phyloP scores from a whole-genome alignment of 2,888 invertebrate genomes.

The Brachypterus glaber region DNA sequence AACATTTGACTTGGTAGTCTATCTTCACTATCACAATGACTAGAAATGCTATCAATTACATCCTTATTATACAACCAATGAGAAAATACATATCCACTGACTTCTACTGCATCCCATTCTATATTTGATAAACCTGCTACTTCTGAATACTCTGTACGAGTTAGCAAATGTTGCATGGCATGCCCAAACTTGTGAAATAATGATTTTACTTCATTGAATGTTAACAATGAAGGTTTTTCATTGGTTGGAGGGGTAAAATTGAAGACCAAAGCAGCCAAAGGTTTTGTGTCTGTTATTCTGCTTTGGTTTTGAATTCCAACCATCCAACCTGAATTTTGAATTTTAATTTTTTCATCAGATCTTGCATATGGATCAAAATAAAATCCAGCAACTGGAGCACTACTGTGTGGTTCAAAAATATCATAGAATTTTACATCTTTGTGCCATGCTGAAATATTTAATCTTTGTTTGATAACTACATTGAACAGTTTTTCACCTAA shows the following conservation, averaged over 20 bases:
- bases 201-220: conserved; percentile 60
- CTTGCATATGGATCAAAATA: conserved; percentile 75
- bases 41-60: conserved; percentile 51
- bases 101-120: conserved; percentile 89
- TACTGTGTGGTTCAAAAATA: conserved; percentile 58
- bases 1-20: conserved; percentile 57
- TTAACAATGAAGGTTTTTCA: conserved; percentile 56
- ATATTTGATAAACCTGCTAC: conserved; percentile 77
- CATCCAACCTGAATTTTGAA: conserved; percentile 63
- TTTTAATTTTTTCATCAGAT: conserved; percentile 52
- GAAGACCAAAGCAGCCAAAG: conserved; percentile 74
- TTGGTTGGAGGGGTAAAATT: conserved; percentile 64
- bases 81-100: conserved; percentile 73
- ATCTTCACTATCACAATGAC: conserved; percentile 66
- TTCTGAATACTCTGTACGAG: conserved; percentile 72
- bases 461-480: conserved; percentile 59
- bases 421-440: conserved; percentile 76
- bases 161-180: conserved; percentile 75
- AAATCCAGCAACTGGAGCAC: conserved; percentile 66
- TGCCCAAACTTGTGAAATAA: conserved; percentile 84
- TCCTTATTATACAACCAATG: conserved; percentile 66
- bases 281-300: conserved; percentile 51
- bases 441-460: conserved; percentile 69
- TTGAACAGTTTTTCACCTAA: conserved; percentile 70
- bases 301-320: conserved; percentile 68